phyloP scores from a whole-genome alignment of 1,140 invertebrate genomes.

The Achatina immaculata region DNA sequence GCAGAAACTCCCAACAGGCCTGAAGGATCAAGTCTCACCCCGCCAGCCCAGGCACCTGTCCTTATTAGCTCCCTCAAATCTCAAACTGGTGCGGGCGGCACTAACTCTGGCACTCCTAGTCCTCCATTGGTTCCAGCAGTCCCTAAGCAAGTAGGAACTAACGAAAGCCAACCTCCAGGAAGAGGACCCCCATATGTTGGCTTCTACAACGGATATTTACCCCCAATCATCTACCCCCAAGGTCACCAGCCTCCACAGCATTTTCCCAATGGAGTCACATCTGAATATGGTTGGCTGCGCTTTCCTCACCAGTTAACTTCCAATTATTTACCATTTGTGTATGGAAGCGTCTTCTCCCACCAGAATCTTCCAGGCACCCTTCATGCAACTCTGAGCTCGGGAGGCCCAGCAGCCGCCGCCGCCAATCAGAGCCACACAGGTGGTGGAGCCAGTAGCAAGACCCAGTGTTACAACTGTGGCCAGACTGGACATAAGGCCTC shows the following conservation, averaged over 20 bases:
- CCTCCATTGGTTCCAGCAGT: slow-evolving; percentile 10
- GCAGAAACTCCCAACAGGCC: background rate
- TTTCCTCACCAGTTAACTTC: background rate
- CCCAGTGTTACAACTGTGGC: slow-evolving; percentile 83
- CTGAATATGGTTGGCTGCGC: background rate
- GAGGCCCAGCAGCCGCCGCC: background rate
- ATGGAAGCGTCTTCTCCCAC: slow-evolving; percentile 1
- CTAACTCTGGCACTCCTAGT: slow-evolving; percentile 26
- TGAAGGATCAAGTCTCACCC: background rate
- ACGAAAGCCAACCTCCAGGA: background rate
- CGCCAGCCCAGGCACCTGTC: slow-evolving; percentile 18
- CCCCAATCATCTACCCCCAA: background rate
- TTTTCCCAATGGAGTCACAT: slow-evolving; percentile 31
- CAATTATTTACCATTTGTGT: slow-evolving; percentile 15
- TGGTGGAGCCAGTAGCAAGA: slow-evolving; percentile 62
- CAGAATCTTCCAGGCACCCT: slow-evolving; percentile 19
- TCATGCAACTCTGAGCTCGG: background rate
- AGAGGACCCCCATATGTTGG: background rate
- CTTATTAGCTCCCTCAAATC: background rate
- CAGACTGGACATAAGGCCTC: slow-evolving; percentile 82
- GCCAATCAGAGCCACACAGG: background rate
- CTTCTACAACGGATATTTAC: background rate
- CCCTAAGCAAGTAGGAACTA: slow-evolving; percentile 5
- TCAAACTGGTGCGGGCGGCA: background rate
- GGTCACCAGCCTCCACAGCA: slow-evolving; percentile 17